Conservation (phyloP, 2,113 vertebrate genomes). For the Colaptes auratus region DNA sequence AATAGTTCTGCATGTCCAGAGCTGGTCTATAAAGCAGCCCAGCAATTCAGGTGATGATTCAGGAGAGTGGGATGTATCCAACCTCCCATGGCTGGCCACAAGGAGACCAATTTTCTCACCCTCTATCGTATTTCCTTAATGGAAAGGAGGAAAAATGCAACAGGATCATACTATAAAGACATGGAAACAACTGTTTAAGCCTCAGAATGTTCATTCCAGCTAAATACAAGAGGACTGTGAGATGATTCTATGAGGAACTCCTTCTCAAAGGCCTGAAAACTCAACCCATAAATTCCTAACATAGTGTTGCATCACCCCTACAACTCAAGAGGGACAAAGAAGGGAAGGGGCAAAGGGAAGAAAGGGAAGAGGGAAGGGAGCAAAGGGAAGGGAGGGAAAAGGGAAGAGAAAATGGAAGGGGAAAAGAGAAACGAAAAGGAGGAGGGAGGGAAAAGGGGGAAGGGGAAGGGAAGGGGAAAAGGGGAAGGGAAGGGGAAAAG, state of each 20-base stretch:
- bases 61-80: neutral
- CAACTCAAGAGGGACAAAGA: too few species aligned
- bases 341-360: too few species aligned
- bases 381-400: too few species aligned
- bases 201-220: neutral
- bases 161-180: neutral
- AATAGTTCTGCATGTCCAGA: neutral
- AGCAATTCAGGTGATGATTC: neutral
- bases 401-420: too few species aligned
- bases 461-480: too few species aligned
- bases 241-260: neutral
- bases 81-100: accelerated
- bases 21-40: too few species aligned
- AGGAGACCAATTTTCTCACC: neutral
- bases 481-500: too few species aligned
- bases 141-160: neutral
- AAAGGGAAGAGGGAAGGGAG: too few species aligned
- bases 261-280: accelerated
- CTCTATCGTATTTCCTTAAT: neutral
- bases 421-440: too few species aligned
- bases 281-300: neutral
- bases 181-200: neutral
- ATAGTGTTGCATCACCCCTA: neutral
- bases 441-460: too few species aligned
- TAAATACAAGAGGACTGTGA: neutral